Base-by-base conservation (phyloP, 35 echinoderm and acorn worm genomes). In the Apostichopus japonicus region DNA sequence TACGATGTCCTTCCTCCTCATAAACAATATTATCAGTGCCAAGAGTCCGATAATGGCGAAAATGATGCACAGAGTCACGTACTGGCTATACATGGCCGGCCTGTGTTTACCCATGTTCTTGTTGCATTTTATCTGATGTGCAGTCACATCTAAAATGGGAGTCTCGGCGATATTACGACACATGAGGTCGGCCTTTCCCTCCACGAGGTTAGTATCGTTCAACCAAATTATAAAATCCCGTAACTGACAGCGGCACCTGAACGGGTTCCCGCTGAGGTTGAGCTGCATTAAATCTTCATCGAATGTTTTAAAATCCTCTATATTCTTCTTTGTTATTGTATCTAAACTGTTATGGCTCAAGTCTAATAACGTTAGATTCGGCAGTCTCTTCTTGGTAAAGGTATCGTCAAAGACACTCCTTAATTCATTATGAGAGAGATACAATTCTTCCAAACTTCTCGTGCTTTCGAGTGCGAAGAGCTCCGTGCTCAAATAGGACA, bases 41-140 rank as follows among this genome's bases (percentile, higher is more conserved):
- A 89, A n/a, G 10, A 89, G 24, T 53, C 86, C 86, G 24, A 89
- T 22, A 63, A 89, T 89, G 8, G 56, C 86, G 53, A 89, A 89
- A 16, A 73, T 89, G 21, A 89, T 72, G 6, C 23, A 72, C 6
- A 89, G 23, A 22, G 51, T 89, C 6, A 89, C 63, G 14, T 21
- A 82, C 24, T 82, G 79, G 5, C 44, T 54, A 17, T 14, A 2
- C 13, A 80, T 11, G 19, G 63, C 63, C 33, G 33, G 33, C 33
- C 33, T 44, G 0, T 1, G 0, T 17, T 53, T 53, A 11, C 78
- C 22, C 23, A 13, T 80, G 6, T 24, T 80, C 77, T 78, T 78
- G 0, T 23, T 44, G 19, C 79, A 82, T 24, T 82, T 56, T 6
- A 82, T 82, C 44, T 82, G 79, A 25, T 13, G 25, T 23, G 11